Evolutionary conservation across 2,113 vertebrate species (phyloP).

Genomic region (Leucopternis melanops): DNA sequence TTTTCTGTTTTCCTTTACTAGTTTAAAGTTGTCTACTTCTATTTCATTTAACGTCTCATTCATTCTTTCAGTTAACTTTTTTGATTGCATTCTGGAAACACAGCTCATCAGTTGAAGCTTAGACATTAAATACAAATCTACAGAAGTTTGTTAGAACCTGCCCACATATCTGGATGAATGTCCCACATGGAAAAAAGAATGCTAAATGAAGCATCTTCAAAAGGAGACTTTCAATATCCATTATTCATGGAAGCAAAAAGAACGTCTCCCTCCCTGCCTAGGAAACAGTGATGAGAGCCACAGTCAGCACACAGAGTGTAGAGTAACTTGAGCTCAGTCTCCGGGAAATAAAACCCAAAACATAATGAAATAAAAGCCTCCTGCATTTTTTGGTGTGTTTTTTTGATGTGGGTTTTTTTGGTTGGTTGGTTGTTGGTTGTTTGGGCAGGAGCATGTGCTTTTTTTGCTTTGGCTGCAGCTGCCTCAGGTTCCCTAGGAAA

Average conservation of each 20-base stretch:
- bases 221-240: neutral
- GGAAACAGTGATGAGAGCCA: neutral
- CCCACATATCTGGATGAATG: neutral
- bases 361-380: neutral
- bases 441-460: rapidly evolving
- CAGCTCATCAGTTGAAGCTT: neutral
- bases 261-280: neutral
- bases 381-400: neutral
- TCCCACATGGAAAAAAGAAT: neutral
- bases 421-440: neutral
- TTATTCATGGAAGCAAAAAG: neutral
- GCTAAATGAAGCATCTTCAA: neutral
- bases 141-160: neutral
- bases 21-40: neutral
- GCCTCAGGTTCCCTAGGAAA: too few species aligned
- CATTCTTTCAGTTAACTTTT: neutral
- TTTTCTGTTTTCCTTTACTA: neutral
- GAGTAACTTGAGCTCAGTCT: neutral
- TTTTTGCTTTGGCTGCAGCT: neutral
- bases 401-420: neutral
- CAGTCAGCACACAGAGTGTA: neutral
- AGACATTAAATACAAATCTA: neutral
- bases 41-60: neutral
- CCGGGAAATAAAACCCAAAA: neutral
- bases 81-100: neutral